Base-by-base conservation (phyloP, 2,113 vertebrate species). In the Sceloporus tristichus region DNA sequence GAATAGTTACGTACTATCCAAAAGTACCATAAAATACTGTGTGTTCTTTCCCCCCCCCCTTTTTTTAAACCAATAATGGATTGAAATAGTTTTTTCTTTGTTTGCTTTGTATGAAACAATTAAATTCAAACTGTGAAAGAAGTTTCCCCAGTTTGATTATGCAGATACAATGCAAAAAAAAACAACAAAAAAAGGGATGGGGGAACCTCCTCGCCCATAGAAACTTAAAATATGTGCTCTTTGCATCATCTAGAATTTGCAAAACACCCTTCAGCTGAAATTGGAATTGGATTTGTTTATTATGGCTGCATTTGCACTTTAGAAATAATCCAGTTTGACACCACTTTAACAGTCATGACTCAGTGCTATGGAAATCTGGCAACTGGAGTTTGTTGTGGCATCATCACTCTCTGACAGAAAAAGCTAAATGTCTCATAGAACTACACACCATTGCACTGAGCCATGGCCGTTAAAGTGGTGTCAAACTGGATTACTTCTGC, bases 1-100 rank as follows among this genome's bases (percentile, higher is more conserved):
- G 27, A 73, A 73, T n/a, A 9, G 59, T 84, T 29, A 83, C 25
- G 84, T 91, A 66, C n/a, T 0, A 9, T 88, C 88, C n/a, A 90
- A 38, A 89, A 91, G 87, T 71, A 79, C 38, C 7, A 73, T 11
- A 40, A 68, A 80, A 23, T 7, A 34, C 78, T 89, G 0, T 85
- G 91, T 73, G 10, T 25, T 92, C 34, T 34, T 34, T 59, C 56
- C 56, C 56, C 56, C 56, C 56, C 56, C 56, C 54, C 54, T 56
- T 34, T 78, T 70, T 16, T 29, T 84, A 42, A 59, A 83, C 19
- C 29, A 13, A 66, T 40, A 82, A 48, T 62, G 4, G 34, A 70
- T 34, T 42, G 38, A 87, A 83, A 25, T 14, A 27, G 25, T 53
- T 82, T 76, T 16, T 23, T 29, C 42, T 38, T 9, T 40, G 53